A percentile compares a stretch with the other conserved stretches of the same genome.
Evolutionary conservation across 2,113 vertebrate genomes (phyloP).

Genomic region (Raphicerus campestris): DNA sequence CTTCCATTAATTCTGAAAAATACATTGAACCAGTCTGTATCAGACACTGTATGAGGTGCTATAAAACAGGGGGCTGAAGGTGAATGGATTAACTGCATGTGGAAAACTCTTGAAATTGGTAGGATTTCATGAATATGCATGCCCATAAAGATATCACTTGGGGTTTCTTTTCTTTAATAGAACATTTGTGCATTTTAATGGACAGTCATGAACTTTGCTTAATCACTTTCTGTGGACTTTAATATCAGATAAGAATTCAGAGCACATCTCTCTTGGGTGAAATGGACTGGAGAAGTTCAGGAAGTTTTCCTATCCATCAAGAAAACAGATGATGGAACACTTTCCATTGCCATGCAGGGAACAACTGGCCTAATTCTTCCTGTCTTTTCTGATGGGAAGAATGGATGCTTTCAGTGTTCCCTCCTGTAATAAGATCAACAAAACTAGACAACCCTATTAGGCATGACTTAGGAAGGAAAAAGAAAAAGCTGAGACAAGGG

Average conservation of each 20-base stretch:
- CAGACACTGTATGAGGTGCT: neutral
- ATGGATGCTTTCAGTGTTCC: neutral
- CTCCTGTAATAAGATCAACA: neutral
- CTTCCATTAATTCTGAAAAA: neutral
- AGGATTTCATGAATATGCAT: conserved; percentile 65
- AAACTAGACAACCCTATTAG: neutral
- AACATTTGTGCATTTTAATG: conserved; percentile 66
- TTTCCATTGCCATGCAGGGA: neutral
- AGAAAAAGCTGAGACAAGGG: neutral
- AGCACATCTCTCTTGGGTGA: conserved; percentile 41
- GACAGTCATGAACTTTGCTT: conserved; percentile 62
- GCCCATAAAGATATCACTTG: conserved; percentile 37
- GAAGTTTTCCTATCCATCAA: conserved; percentile 39
- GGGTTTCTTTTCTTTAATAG: conserved; percentile 53
- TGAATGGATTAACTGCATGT: neutral
- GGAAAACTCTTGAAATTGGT: neutral
- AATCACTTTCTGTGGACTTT: conserved; percentile 46
- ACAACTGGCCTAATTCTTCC: neutral
- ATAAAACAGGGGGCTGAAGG: neutral
- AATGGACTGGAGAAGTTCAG: conserved; percentile 40
- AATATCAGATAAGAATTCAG: conserved; percentile 12
- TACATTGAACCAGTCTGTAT: neutral
- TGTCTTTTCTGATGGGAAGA: neutral
- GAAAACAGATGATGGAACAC: conserved; percentile 13
- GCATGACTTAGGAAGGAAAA: neutral